phyloP scores from a whole-genome alignment of 2,888 invertebrate genomes.

The Spialia ferax region DNA sequence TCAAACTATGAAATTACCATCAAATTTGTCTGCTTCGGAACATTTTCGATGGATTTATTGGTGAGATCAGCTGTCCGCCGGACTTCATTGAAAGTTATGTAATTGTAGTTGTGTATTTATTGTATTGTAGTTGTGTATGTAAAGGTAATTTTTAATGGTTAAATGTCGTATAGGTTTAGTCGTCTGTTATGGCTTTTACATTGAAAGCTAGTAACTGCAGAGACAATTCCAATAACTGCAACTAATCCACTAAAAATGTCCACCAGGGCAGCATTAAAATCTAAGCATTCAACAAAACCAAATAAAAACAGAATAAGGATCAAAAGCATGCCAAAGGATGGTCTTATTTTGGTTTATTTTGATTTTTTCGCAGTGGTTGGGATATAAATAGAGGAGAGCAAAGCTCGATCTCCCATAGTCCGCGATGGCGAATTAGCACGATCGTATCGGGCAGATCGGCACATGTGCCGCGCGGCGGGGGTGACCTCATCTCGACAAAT shows the following conservation, averaged over 20 bases:
- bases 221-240: neutral
- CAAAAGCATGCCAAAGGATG: constrained; percentile 29
- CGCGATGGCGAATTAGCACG: constrained; percentile 40
- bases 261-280: neutral
- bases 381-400: constrained; percentile 23
- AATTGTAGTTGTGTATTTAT: too few relatives aligned
- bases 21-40: too few relatives aligned
- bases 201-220: neutral
- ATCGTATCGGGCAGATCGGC: constrained; percentile 40
- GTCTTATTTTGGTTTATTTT: constrained; percentile 25
- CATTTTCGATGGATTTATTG: too few relatives aligned
- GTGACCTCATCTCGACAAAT: constrained; percentile 55
- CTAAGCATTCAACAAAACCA: constrained; percentile 6
- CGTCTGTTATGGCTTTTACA: too few relatives aligned
- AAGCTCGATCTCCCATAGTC: constrained; percentile 43
- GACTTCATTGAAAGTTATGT: too few relatives aligned
- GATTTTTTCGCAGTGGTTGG: constrained; percentile 21
- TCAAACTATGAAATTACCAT: too few relatives aligned
- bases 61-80: too few relatives aligned
- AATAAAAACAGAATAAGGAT: constrained; percentile 17
- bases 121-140: too few relatives aligned
- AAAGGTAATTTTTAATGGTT: too few relatives aligned
- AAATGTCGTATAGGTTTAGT: too few relatives aligned
- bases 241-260: neutral
- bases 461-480: constrained; percentile 51